Percentiles rank a stretch among this genome's conserved stretches.
These are phyloP conservation scores for Conus betulinus DNA, from an alignment of 1,140 invertebrate genomes.

Conservation along the genomic window DNA sequence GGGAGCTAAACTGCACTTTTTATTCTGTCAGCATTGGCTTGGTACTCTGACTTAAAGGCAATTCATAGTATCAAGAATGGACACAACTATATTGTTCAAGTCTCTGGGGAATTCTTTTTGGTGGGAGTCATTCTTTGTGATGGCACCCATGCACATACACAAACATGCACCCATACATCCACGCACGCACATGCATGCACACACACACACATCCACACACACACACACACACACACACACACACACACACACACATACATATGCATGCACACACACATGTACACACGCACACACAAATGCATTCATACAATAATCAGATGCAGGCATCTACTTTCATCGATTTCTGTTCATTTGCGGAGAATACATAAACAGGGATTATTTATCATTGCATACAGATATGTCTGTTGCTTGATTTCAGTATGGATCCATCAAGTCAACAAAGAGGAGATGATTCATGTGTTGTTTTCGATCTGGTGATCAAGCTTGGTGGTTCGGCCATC, in stretches of 20 bases:
- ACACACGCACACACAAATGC: background rate
- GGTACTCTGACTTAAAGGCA: too few relatives aligned
- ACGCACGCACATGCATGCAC: too few relatives aligned
- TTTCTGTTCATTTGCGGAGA: background rate
- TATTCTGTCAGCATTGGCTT: too few relatives aligned
- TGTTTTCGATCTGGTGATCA: conserved; percentile 53
- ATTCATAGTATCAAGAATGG: too few relatives aligned
- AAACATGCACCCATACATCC: too few relatives aligned
- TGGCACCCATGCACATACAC: too few relatives aligned
- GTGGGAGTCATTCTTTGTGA: too few relatives aligned
- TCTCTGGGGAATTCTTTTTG: too few relatives aligned
- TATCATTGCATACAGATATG: background rate
- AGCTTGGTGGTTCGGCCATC: conserved; percentile 62
- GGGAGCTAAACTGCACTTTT: too few relatives aligned
- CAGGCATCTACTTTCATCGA: background rate
- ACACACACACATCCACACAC: background rate
- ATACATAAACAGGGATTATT: background rate
- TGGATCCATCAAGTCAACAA: background rate
- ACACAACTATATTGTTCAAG: too few relatives aligned
- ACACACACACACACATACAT: conserved; percentile 11
- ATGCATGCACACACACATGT: conserved; percentile 18
- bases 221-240: conserved; percentile 11
- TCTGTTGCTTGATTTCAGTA: background rate
- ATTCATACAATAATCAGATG: background rate
- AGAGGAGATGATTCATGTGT: background rate